These are phyloP conservation scores for Drosophila rellima DNA, from an alignment of 2,888 invertebrate genomes.

Conservation along the genomic window DNA sequence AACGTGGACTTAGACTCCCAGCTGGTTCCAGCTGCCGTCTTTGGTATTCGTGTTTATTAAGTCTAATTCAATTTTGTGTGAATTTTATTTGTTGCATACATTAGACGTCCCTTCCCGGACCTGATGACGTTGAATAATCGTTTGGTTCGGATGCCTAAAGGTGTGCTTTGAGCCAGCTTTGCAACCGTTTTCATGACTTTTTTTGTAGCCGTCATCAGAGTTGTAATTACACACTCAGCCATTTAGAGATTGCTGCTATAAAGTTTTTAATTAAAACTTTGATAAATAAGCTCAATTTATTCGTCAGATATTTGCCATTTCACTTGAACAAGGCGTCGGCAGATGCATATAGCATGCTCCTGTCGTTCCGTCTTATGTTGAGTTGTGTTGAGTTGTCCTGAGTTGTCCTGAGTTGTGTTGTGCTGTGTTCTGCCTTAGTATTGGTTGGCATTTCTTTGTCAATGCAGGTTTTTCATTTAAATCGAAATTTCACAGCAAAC, in stretches of 20 bases:
- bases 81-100: constrained; percentile 72
- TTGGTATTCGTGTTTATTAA: constrained; percentile 66
- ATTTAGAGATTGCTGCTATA: constrained; percentile 60
- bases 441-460: constrained; percentile 50
- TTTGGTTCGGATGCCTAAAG: constrained; percentile 24
- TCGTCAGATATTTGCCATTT: constrained; percentile 61
- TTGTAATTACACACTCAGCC: constrained; percentile 77
- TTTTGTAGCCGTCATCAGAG: constrained; percentile 43
- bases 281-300: constrained; percentile 79
- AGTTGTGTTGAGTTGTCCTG: not conserved
- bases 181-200: constrained; percentile 1
- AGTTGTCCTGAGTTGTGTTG: not conserved
- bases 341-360: constrained; percentile 4
- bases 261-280: constrained; percentile 80
- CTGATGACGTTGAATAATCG: constrained; percentile 33
- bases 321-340: constrained; percentile 15
- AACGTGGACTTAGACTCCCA: constrained; percentile 15
- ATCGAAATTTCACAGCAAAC: constrained; percentile 55
- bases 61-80: constrained; percentile 75
- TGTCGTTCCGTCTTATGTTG: constrained; percentile 1
- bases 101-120: constrained; percentile 31
- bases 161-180: constrained; percentile 14
- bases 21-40: constrained; percentile 48
- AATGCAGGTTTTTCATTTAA: constrained; percentile 64
- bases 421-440: constrained; percentile 16